These are phyloP conservation scores for Antheraea mylitta DNA, from an alignment of 1,140 invertebrate genomes.

Conservation along the genomic window DNA sequence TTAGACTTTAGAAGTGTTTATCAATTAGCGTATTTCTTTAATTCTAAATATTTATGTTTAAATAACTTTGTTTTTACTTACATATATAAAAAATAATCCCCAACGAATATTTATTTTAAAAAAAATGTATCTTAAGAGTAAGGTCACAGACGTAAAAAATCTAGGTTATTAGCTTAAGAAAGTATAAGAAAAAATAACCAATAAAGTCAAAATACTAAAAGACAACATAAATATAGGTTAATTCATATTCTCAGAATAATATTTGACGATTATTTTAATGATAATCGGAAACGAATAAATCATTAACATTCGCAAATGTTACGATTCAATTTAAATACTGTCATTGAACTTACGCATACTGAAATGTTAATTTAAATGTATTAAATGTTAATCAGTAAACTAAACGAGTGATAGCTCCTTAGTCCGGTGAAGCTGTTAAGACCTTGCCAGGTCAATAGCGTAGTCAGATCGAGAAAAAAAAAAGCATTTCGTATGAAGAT, in stretches of 20 bases:
- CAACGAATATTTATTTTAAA: too few species aligned
- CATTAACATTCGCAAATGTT: slow-evolving; percentile 1
- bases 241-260: not conserved
- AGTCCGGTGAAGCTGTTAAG: too few species aligned
- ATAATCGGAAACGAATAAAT: not conserved
- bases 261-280: slow-evolving; percentile 3
- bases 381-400: too few species aligned
- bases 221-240: not conserved
- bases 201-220: not conserved
- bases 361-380: not conserved
- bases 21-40: too few species aligned
- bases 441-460: too few species aligned
- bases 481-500: not conserved
- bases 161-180: not conserved
- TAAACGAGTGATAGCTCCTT: not conserved
- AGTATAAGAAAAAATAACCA: not conserved
- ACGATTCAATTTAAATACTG: not conserved
- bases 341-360: slow-evolving; percentile 4
- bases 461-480: too few species aligned
- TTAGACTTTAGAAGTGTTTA: too few species aligned
- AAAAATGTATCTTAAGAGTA: not conserved
- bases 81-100: too few species aligned
- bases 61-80: too few species aligned
- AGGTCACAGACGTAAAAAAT: not conserved
- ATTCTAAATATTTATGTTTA: too few species aligned